A percentile compares a stretch with the other conserved stretches of the same genome.
Evolutionary conservation across 2,113 vertebrate species (phyloP).

Genomic region (Jacana jacana): DNA sequence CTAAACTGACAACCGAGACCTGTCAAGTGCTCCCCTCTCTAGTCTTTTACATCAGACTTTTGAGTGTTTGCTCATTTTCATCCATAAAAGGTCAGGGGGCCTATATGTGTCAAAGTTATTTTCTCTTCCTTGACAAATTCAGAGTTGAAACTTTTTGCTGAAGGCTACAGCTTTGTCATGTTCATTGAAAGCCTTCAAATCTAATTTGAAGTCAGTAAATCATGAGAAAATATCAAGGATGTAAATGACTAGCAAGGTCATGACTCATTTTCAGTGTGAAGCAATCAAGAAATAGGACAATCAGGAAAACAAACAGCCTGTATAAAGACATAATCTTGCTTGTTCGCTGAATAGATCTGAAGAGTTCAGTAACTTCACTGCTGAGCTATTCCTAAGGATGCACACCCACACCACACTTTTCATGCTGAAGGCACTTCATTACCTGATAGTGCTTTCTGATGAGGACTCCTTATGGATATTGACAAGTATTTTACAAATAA

Average conservation of each 20-base stretch:
- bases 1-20: not conserved
- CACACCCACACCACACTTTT: not conserved
- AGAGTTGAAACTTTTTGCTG: slow-evolving; percentile 3
- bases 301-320: not conserved
- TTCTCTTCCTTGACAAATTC: slow-evolving; percentile 15
- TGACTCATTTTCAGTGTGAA: not conserved
- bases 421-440: not conserved
- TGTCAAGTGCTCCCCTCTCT: not conserved
- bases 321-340: not conserved
- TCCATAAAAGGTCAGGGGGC: not conserved
- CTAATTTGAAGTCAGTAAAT: slow-evolving; percentile 1
- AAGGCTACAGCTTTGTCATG: not conserved
- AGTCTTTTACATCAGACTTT: not conserved
- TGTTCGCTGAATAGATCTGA: not conserved
- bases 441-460: not conserved
- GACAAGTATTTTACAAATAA: not conserved
- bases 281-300: not conserved
- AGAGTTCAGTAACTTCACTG: not conserved
- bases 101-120: not conserved
- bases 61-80: not conserved
- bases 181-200: not conserved
- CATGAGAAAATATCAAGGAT: not conserved
- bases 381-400: not conserved
- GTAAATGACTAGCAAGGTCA: not conserved
- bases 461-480: not conserved